Conservation (phyloP, 2,888 invertebrate genomes). For the Spilosoma lubricipeda region DNA sequence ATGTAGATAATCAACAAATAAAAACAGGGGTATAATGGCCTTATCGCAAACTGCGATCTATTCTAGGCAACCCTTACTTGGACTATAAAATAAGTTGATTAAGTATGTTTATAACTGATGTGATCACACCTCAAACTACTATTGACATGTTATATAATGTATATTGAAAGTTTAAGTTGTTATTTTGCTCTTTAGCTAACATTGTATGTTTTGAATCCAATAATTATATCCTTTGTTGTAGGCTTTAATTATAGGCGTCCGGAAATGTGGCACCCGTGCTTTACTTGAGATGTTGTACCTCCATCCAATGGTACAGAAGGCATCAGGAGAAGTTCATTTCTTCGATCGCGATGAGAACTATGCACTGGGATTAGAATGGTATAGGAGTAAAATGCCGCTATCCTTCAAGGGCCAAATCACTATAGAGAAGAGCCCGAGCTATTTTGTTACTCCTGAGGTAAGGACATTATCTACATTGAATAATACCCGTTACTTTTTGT, state of each 20-base stretch:
- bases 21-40: too few relatives aligned
- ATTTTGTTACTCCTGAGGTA: slow-evolving; percentile 98
- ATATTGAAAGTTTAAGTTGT: neutral
- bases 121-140: too few relatives aligned
- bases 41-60: too few relatives aligned
- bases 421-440: slow-evolving; percentile 99
- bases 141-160: neutral
- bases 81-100: too few relatives aligned
- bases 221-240: slow-evolving; percentile 59
- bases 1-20: too few relatives aligned
- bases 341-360: slow-evolving; percentile 98
- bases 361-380: slow-evolving; percentile 97
- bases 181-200: neutral
- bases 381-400: slow-evolving; percentile 96
- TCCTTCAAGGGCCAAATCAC: slow-evolving; percentile 97
- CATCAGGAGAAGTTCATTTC: slow-evolving; percentile 98
- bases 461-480: slow-evolving; percentile 58
- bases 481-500: neutral
- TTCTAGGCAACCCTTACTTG: too few relatives aligned
- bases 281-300: slow-evolving; percentile 98
- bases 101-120: too few relatives aligned
- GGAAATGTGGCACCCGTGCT: slow-evolving; percentile 98
- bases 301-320: slow-evolving; percentile 96
- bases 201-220: neutral
- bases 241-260: slow-evolving; percentile 97